phyloP scores from a whole-genome alignment of 2,797 vertebrate species.

The Thalassophryne amazonica region DNA sequence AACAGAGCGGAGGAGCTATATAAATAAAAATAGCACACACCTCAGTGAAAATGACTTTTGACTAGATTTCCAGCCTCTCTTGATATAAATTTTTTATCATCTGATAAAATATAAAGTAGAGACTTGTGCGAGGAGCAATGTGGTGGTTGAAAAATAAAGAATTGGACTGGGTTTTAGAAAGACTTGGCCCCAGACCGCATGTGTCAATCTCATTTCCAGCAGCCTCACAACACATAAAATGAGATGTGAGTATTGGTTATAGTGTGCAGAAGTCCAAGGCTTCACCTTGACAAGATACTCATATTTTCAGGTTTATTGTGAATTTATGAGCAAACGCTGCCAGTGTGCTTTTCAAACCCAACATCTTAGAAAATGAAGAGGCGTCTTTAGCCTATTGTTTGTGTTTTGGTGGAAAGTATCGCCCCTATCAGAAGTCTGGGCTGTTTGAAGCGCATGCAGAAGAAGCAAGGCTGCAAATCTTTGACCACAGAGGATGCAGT shows the following conservation, averaged over 20 bases:
- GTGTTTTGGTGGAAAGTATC: slow-evolving; percentile 42
- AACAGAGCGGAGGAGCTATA: slow-evolving; percentile 78
- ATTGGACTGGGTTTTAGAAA: slow-evolving; percentile 59
- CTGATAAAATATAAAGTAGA: slow-evolving; percentile 77
- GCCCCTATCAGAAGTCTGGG: slow-evolving; percentile 23
- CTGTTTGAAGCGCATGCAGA: slow-evolving; percentile 36
- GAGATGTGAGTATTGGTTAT: slow-evolving; percentile 49
- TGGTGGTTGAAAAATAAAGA: slow-evolving; percentile 45
- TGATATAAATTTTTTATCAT: slow-evolving; percentile 69
- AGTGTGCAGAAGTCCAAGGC: slow-evolving; percentile 49
- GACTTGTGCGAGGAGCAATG: slow-evolving; percentile 71
- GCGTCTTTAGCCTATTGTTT: slow-evolving; percentile 51
- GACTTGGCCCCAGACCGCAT: slow-evolving; percentile 62
- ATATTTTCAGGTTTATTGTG: slow-evolving; percentile 53
- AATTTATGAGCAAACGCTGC: slow-evolving; percentile 31
- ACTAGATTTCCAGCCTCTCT: slow-evolving; percentile 70
- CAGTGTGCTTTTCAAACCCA: slow-evolving; percentile 37
- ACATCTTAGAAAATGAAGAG: slow-evolving; percentile 26
- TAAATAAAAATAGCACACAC: slow-evolving; percentile 83
- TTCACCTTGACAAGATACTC: slow-evolving; percentile 63
- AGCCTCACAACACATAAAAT: slow-evolving; percentile 53
- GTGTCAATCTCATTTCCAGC: slow-evolving; percentile 80
- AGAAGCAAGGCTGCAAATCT: slow-evolving; percentile 53
- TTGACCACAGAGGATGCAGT: slow-evolving; percentile 48
- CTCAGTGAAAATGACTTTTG: slow-evolving; percentile 85